A percentile compares a stretch with the other conserved stretches of the same genome.
These are phyloP conservation scores for Darevskia nairensis DNA, from an alignment of 2,797 vertebrate genomes.

Conservation along the genomic window DNA sequence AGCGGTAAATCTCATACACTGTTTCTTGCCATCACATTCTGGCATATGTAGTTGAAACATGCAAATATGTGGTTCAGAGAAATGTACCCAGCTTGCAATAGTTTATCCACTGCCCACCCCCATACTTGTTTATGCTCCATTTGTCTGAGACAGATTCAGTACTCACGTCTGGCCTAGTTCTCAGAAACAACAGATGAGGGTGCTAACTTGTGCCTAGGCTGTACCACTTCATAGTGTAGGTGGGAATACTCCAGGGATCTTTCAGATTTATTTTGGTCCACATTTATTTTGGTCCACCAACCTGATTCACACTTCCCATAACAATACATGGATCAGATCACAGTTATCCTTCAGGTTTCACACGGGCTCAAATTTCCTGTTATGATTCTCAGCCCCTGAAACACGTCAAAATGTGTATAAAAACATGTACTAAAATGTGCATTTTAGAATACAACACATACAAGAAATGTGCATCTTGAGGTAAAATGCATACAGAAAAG, in stretches of 20 bases:
- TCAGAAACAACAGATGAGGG: not conserved
- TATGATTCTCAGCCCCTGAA: too few relatives aligned
- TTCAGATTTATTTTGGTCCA: not conserved
- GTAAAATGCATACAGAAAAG: too few relatives aligned
- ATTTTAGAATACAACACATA: too few relatives aligned
- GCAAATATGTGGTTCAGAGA: slow-evolving; percentile 27
- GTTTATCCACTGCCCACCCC: slow-evolving; percentile 10
- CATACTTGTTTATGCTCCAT: slow-evolving; percentile 31
- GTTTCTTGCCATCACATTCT: slow-evolving; percentile 40
- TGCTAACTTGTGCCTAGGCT: not conserved
- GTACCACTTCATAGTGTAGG: not conserved
- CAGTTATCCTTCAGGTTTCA: too few relatives aligned
- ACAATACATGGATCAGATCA: too few relatives aligned
- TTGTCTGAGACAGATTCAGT: slow-evolving; percentile 46
- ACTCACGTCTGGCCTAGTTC: slow-evolving; percentile 39
- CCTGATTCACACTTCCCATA: too few relatives aligned
- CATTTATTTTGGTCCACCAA: not conserved
- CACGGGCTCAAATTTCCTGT: too few relatives aligned
- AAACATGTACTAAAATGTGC: too few relatives aligned
- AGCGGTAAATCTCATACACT: slow-evolving; percentile 47
- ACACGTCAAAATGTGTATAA: too few relatives aligned
- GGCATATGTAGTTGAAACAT: slow-evolving; percentile 34
- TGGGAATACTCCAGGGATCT: not conserved
- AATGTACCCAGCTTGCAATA: not conserved
- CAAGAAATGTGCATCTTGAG: too few relatives aligned